Base-by-base conservation (phyloP, 2,797 vertebrate genomes). In the Tapirus indicus region DNA sequence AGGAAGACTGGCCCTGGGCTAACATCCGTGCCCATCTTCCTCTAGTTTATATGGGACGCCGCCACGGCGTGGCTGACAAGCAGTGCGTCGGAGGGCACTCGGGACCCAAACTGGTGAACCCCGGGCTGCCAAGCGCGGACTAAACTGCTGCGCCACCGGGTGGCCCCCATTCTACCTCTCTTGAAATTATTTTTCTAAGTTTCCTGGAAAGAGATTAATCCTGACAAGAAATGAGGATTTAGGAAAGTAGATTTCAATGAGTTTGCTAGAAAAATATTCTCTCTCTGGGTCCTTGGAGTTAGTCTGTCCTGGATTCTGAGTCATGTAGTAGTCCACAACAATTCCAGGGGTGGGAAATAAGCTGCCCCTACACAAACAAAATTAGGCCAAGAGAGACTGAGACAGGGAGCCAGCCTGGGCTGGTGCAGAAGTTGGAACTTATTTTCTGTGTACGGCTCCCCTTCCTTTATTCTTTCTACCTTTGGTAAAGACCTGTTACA, bases 101-200 rank as follows among this genome's bases (percentile, higher is more conserved):
- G 38, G 38, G 38, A 38, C 4, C 38, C 38, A 4, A 38, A 38
- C 38, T 38, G 38, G 38, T 4, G 38, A 38, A 38, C 38, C 38
- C 38, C 38, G 38, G 38, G 38, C 38, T 38, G 38, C 38, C 38
- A 38, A 38, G 38, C 4, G 38, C 38, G 38, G 4, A 38, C 38
- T n/a, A 38, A 38, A 38, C 38, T 4, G 38, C 38, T 38, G 38
- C 38, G 38, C 38, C 38, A 38, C 38, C 38, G 38, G 38, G 38
- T 2, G 38, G 38, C 38, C 38, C 38, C 38, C 38, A 38, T 38
- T 38, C 38, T 38, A 4, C 38, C n/a, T 82, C 41, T 38, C 66
- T 83, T 87, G 41, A 86, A 80, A 88, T 78, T 95, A 47, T 38
- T 47, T 92, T 58, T 64, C 38, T n/a, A 89, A 35, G 35, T 80